Evolutionary conservation across 2,113 vertebrate species (phyloP), one percentile per base, ranked within the genome.

Genomic region (Sminthopsis crassicaudata): DNA sequence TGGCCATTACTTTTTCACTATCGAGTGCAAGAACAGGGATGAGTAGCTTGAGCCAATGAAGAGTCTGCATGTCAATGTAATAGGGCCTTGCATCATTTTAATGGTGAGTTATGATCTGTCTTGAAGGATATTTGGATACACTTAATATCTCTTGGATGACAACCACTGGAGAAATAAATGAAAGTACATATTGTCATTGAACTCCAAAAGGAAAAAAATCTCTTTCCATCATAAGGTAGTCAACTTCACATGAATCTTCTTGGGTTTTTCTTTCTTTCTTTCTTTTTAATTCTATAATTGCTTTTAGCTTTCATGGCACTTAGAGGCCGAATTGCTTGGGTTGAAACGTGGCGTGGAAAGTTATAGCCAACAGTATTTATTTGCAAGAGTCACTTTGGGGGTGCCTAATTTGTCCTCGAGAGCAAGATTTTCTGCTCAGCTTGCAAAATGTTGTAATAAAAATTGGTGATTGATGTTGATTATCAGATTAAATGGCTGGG

Each of bases 391-490:
- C 92, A 94, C 97, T 98, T 67, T 97, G 96, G 97, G 96, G 98
- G 96, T 96, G 93, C 93, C 95, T 98, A 96, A 98, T 98, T 98
- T 98, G 97, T 98, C 91, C 95, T 92, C 54, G 88, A 93, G 98
- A 98, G 97, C 97, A 97, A 96, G 97, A 90, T 94, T 98, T 98
- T 98, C 95, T 98, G 98, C 98, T 98, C 97, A 96, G 97, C 91
- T 96, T 98, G 98, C 98, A 98, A 98, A 99, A 98, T 55, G 93
- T 96, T 96, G 96, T 97, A 97, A 98, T 98, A 98, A 98, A 98
- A 98, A 96, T 91, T 96, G 24, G 96, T 98, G 98, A 98, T 98
- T 97, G 98, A 99, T 98, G 98, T 96, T 98, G 97, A 98, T 98
- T 97, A 97, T 97, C 97, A 98, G 98, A 98, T 99, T 98, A 99